Evolutionary conservation across 1,140 invertebrate species (phyloP).

Genomic region (Drosophila pandora): DNA sequence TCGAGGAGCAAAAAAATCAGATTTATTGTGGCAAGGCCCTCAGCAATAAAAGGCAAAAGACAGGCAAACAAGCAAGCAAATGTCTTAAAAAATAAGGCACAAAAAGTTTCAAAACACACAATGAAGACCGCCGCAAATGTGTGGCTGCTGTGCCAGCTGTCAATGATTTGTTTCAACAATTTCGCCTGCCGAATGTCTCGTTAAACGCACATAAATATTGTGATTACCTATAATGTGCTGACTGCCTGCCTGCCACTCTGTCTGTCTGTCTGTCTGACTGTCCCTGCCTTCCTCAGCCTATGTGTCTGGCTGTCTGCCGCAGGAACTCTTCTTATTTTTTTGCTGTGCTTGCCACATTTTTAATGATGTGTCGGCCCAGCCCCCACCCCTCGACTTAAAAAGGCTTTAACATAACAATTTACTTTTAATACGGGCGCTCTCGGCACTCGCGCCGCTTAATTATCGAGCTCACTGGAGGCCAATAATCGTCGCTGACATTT

Average conservation of each 20-base stretch:
- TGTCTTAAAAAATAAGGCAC: slow-evolving; percentile 19
- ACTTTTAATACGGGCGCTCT: slow-evolving; percentile 38
- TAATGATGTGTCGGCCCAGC: slow-evolving; percentile 36
- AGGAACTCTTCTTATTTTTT: slow-evolving; percentile 37
- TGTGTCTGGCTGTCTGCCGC: slow-evolving; percentile 42
- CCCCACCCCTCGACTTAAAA: slow-evolving; percentile 11
- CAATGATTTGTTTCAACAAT: slow-evolving; percentile 79
- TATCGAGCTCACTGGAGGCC: slow-evolving; percentile 55
- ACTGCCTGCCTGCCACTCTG: slow-evolving; percentile 38
- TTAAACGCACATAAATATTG: slow-evolving; percentile 78
- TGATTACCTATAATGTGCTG: slow-evolving; percentile 76
- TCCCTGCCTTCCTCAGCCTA: slow-evolving; percentile 9
- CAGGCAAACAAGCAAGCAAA: slow-evolving; percentile 13
- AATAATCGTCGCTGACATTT: slow-evolving; percentile 62
- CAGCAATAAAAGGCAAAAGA: slow-evolving; percentile 26
- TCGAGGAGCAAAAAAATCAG: neutral
- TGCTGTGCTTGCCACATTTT: slow-evolving; percentile 60
- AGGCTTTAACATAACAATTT: slow-evolving; percentile 53
- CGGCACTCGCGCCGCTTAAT: slow-evolving; percentile 49
- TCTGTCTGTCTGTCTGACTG: slow-evolving; percentile 26
- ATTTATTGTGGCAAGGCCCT: slow-evolving; percentile 19
- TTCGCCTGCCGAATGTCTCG: slow-evolving; percentile 64
- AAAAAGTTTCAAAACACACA: slow-evolving; percentile 33
- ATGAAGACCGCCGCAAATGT: slow-evolving; percentile 58
- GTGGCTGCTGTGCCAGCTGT: slow-evolving; percentile 58